Evolutionary conservation across 2,113 vertebrate species (phyloP), one percentile per base, ranked within the genome.

Genomic region (Octodon degus): DNA sequence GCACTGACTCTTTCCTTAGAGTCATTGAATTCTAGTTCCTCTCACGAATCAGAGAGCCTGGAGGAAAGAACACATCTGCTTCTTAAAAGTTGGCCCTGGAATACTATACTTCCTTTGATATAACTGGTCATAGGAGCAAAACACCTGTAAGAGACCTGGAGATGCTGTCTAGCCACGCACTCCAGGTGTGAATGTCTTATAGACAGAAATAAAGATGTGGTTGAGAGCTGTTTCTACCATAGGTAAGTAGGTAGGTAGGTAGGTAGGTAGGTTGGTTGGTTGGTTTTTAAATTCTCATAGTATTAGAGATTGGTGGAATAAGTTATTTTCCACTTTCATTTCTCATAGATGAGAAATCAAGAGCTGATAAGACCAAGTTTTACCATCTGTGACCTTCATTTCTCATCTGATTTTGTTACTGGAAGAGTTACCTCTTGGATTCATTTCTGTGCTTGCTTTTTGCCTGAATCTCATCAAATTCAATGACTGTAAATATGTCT

Each of bases 291-390:
- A 30, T 50, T 58, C 53, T 91, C 32, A 37, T 95, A 40, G 79
- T 67, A 19, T 65, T 92, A 70, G 65, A 96, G 65, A n/a, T 43
- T 60, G 40, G 17, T 74, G 11, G 19, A 79, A 34, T 43, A n/a
- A 13, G 0, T 43, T 74, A 20, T 60, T 80, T 80, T 55, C 30
- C 5, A 14, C 77, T 55, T 55, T 34, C 77, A 25, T 63, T 88
- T 96, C 63, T 96, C 63, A 72, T 50, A 84, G 16, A 43, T 89
- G 32, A 79, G 70, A 43, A 88, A 88, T 14, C 34, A 58, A 37
- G 37, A 62, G 25, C 62, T 65, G 34, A 30, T 2, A 53, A 43
- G 43, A 65, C 24, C 11, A 62, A 32, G 0, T 70, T 60, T 16
- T 55, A n/a, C 16, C 47, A 3, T 40, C 7, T 19, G 27, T 5